Base-by-base conservation (phyloP, 2,113 vertebrate species). In the Mystacornis crossleyi region DNA sequence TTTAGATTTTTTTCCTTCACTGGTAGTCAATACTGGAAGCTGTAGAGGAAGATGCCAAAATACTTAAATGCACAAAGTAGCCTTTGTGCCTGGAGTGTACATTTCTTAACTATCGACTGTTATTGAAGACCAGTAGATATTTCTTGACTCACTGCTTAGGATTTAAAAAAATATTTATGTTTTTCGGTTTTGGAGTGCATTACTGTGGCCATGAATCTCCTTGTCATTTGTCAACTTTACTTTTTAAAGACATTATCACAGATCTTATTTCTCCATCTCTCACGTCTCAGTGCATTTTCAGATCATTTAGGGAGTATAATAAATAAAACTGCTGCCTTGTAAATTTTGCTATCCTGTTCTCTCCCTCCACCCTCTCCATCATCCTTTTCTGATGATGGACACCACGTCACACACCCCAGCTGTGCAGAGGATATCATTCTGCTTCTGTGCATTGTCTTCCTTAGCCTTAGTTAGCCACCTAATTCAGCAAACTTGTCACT, bases 381-480 rank as follows among this genome's bases (percentile, higher is more conserved):
- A 23, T 51, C 40, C 17, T 81, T 66, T 87, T 70, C 38, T 84
- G 34, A 53, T 51, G 24, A 72, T 86, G 9, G 2, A 1, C 0
- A 1, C 29, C 40, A 54, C 29, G 28, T 82, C 10, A 8, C n/a
- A 85, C 78, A 51, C 58, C 53, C 87, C 84, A 88, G 65, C 66
- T 90, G 85, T 38, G 47, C 45, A 53, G 55, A 88, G 92, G 95
- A 96, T 96, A 67, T 90, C 18, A 51, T 86, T 92, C 61, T 60
- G 58, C 82, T 78, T 93, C 79, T 94, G n/a, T 89, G 71, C 71
- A 95, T 96, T 96, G 90, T 96, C 51, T 94, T 90, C 47, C 58
- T 90, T 86, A 86, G 73, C 79, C 72, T 83, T 77, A 65, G 23
- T 4, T 58, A 17, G 62, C 92, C 90, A 38, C 64, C 15, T 82